These are phyloP conservation scores for Cetonia aurata DNA, from an alignment of 2,888 invertebrate species.

Conservation along the genomic window DNA sequence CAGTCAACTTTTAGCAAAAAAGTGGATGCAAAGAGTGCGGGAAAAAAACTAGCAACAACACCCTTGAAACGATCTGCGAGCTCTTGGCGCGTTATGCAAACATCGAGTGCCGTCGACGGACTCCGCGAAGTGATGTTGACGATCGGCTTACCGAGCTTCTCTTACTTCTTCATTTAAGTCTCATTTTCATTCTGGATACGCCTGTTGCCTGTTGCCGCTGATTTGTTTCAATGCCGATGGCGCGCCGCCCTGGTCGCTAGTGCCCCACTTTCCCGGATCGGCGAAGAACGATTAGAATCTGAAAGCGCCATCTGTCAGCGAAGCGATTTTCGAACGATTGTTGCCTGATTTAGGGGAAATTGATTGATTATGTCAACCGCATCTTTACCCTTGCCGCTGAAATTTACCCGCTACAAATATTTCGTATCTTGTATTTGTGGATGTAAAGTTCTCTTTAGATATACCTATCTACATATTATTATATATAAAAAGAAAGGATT, in stretches of 20 bases:
- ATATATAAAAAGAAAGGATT: no score
- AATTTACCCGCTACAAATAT: background rate
- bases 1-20: constrained; percentile 13
- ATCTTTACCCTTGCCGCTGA: constrained; percentile 17
- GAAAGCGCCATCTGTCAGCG: constrained; percentile 16
- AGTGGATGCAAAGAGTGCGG: background rate
- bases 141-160: constrained; percentile 32
- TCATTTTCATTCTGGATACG: constrained; percentile 39
- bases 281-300: constrained; percentile 19
- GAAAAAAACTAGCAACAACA: constrained; percentile 46
- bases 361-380: constrained; percentile 32
- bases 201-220: constrained; percentile 27
- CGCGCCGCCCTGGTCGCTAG: background rate
- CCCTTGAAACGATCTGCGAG: constrained; percentile 41
- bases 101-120: constrained; percentile 36
- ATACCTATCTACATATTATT: no score
- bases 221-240: constrained; percentile 40
- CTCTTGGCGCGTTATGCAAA: constrained; percentile 47
- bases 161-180: constrained; percentile 42
- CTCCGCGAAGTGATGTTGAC: constrained; percentile 35
- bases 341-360: constrained; percentile 28
- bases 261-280: background rate
- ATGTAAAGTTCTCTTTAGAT: no score
- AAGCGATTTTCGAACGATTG: constrained; percentile 25
- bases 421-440: no score